Percentiles rank a stretch among this genome's conserved stretches.
These are phyloP conservation scores for Hemibagrus wyckioides DNA, from an alignment of 2,113 vertebrate species.

Conservation along the genomic window DNA sequence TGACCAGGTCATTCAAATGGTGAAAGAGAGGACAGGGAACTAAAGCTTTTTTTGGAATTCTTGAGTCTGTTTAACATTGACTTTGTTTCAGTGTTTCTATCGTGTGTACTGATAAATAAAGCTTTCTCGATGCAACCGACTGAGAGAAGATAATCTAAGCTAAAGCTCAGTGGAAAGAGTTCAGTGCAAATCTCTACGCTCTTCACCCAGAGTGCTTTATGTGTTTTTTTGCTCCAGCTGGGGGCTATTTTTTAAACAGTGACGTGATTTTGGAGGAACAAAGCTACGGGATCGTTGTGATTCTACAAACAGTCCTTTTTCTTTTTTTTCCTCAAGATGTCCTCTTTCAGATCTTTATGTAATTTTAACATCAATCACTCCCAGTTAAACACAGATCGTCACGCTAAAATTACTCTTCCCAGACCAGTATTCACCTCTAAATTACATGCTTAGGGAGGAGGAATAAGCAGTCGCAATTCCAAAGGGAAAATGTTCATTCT, in stretches of 20 bases:
- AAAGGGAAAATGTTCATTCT: conserved; percentile 14
- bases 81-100: too few species aligned
- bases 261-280: conserved; percentile 29
- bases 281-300: conserved; percentile 37
- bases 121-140: not conserved
- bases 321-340: conserved; percentile 32
- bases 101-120: not conserved
- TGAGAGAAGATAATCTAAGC: not conserved
- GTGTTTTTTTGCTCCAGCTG: conserved; percentile 39
- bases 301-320: conserved; percentile 24
- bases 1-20: not conserved
- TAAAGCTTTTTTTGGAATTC: not conserved
- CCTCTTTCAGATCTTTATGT: conserved; percentile 25
- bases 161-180: not conserved
- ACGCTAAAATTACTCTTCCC: conserved; percentile 37
- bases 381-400: conserved; percentile 41
- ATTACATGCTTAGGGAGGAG: conserved; percentile 37
- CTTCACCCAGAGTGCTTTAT: conserved; percentile 30
- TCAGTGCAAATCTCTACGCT: conserved; percentile 5
- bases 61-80: not conserved
- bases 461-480: conserved; percentile 25
- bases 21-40: not conserved
- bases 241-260: conserved; percentile 43
- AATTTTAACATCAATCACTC: conserved; percentile 46
- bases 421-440: conserved; percentile 32